phyloP scores from a whole-genome alignment of 2,113 vertebrate genomes.

The Glareola pratincola region DNA sequence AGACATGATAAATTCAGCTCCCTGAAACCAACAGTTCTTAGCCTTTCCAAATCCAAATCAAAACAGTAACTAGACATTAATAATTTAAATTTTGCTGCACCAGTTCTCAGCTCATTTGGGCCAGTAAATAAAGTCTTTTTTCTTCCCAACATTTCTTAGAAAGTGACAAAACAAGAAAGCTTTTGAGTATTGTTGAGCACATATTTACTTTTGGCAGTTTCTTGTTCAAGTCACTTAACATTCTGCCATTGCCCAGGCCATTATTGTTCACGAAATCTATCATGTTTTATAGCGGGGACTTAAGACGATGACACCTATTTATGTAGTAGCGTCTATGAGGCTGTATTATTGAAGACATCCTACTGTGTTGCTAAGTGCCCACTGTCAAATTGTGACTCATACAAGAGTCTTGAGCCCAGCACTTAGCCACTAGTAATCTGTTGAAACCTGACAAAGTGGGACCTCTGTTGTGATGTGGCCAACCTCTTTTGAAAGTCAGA shows the following conservation, averaged over 20 bases:
- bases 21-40: background rate
- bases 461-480: background rate
- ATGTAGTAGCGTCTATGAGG: background rate
- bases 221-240: background rate
- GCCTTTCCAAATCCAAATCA: background rate
- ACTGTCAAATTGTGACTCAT: background rate
- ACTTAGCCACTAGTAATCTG: background rate
- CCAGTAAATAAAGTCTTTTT: background rate
- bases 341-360: background rate
- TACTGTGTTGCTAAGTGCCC: background rate
- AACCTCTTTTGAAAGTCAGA: background rate
- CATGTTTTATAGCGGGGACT: background rate
- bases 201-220: background rate
- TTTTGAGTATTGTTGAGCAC: background rate
- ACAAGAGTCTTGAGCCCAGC: background rate
- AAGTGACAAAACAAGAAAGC: background rate
- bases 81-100: background rate
- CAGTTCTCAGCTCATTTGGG: background rate
- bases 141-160: background rate
- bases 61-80: background rate
- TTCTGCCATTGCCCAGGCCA: background rate
- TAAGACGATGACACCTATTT: background rate
- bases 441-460: background rate
- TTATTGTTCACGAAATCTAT: background rate
- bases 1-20: background rate